phyloP scores from a whole-genome alignment of 1,140 invertebrate genomes.

The Musca vetustissima region DNA sequence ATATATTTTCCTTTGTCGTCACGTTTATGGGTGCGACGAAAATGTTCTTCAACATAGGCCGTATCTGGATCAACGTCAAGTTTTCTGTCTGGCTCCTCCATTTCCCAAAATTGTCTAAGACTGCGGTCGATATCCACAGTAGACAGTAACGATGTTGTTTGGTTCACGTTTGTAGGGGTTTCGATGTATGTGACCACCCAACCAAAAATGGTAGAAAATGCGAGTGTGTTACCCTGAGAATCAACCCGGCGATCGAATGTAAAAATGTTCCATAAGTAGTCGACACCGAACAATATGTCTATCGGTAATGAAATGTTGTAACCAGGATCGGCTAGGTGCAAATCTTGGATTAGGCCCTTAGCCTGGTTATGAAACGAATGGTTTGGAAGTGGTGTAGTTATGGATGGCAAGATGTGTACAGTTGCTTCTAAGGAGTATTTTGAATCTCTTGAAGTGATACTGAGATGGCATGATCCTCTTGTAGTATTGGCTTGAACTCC shows the following conservation, averaged over 20 bases:
- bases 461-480: not conserved
- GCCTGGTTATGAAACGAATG: not conserved
- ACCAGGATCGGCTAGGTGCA: not conserved
- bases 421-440: not conserved
- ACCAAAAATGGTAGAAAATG: too few relatives aligned
- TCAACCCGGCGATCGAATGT: not conserved
- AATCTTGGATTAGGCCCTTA: too few relatives aligned
- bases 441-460: not conserved
- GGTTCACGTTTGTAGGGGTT: too few relatives aligned
- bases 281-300: not conserved
- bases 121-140: too few relatives aligned
- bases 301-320: not conserved
- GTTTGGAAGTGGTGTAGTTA: conserved; percentile 8
- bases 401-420: conserved; percentile 12
- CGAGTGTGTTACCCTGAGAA: not conserved
- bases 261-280: not conserved
- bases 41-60: not conserved
- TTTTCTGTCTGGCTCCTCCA: not conserved
- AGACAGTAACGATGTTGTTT: too few relatives aligned
- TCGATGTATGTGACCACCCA: too few relatives aligned
- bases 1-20: too few relatives aligned
- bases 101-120: not conserved
- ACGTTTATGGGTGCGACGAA: too few relatives aligned
- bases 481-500: conserved; percentile 7
- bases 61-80: not conserved